A percentile compares a stretch with the other conserved stretches of the same genome.
Evolutionary conservation across 2,113 vertebrate genomes (phyloP).

Genomic region (Dermatemys mawii): DNA sequence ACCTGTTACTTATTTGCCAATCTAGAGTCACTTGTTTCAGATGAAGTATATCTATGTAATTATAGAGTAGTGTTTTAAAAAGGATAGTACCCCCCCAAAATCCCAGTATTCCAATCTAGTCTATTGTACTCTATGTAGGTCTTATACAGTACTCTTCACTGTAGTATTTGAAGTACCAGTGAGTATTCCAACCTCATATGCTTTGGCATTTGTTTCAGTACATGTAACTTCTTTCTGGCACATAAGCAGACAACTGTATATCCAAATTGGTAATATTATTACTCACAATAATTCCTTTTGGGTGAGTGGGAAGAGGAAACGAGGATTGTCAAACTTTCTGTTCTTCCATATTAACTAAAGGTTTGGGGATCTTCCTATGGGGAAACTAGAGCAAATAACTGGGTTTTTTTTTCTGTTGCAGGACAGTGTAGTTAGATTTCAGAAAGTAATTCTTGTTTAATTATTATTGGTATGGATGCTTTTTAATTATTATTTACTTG

Average conservation of each 20-base stretch:
- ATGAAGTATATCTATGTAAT: neutral
- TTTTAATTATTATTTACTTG: neutral
- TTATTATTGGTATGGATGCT: neutral
- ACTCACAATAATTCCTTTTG: neutral
- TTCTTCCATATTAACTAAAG: neutral
- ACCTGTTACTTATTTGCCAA: neutral
- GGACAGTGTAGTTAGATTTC: neutral
- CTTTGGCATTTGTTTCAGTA: neutral
- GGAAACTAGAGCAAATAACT: neutral
- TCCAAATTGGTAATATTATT: neutral
- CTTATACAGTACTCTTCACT: neutral
- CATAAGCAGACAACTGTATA: neutral
- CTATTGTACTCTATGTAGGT: neutral
- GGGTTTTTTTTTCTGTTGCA: conserved; percentile 2
- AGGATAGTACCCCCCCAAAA: neutral
- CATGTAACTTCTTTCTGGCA: neutral
- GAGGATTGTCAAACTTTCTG: accelerated
- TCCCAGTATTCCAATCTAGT: neutral
- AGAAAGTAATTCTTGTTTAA: neutral
- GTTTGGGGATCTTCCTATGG: neutral
- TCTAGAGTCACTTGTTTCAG: neutral
- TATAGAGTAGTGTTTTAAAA: neutral
- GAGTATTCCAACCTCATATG: neutral
- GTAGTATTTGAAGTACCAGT: neutral
- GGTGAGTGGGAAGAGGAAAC: neutral